These are phyloP conservation scores for Rhabditoides inermis DNA, from an alignment of 2,888 invertebrate species.

Conservation along the genomic window DNA sequence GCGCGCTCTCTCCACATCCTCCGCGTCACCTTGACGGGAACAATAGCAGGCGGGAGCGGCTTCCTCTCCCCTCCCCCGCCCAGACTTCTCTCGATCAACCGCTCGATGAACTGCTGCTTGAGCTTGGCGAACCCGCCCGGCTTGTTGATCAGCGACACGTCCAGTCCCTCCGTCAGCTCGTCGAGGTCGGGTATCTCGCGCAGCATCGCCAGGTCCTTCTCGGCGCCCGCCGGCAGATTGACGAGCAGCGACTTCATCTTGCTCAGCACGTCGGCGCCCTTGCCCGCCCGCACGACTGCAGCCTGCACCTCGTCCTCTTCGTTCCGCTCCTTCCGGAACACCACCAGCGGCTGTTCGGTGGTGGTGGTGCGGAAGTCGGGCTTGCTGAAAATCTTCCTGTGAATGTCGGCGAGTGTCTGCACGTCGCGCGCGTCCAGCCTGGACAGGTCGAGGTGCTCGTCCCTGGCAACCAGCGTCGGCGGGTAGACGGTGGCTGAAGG, in stretches of 20 bases:
- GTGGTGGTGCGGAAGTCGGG: background rate
- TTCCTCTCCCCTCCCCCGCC: constrained; percentile 21
- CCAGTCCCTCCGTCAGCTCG: constrained; percentile 42
- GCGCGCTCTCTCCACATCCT: constrained; percentile 6
- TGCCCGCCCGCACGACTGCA: background rate
- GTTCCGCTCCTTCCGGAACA: constrained; percentile 1
- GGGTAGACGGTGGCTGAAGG: constrained; percentile 22
- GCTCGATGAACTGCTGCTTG: constrained; percentile 42
- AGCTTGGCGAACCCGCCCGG: constrained; percentile 43
- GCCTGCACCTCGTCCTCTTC: background rate
- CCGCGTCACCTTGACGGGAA: constrained; percentile 34
- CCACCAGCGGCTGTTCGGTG: constrained; percentile 6
- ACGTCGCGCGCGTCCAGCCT: constrained; percentile 11
- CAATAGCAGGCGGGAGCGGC: constrained; percentile 28
- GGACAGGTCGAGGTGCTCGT: constrained; percentile 14
- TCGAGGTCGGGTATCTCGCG: constrained; percentile 43
- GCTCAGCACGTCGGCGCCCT: constrained; percentile 21
- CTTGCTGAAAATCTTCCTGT: constrained; percentile 26
- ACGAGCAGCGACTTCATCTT: constrained; percentile 25
- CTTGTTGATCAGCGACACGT: constrained; percentile 35
- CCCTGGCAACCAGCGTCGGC: constrained; percentile 10
- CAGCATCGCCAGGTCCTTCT: constrained; percentile 36
- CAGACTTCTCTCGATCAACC: constrained; percentile 35
- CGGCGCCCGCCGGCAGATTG: constrained; percentile 33
- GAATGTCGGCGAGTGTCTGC: constrained; percentile 24